Conservation (phyloP, 1,140 invertebrate species). For the Metopolophium dirhodum region DNA sequence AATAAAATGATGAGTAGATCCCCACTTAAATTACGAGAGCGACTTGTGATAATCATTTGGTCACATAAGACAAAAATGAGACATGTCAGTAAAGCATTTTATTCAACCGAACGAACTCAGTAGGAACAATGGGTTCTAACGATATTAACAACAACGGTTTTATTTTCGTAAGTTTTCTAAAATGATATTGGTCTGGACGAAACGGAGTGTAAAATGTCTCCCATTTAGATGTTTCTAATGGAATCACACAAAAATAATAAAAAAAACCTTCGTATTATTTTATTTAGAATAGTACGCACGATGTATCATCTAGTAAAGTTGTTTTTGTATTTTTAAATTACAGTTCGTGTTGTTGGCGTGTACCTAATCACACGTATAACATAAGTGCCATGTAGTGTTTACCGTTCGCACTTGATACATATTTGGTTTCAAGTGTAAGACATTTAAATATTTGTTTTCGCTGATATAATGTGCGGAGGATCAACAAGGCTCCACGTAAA, state of each 20-base stretch:
- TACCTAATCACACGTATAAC: neutral
- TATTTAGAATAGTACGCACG: neutral
- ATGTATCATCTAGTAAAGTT: neutral
- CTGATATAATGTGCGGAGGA: neutral
- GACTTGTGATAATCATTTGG: neutral
- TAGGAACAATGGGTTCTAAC: neutral
- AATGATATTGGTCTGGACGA: neutral
- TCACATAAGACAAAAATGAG: neutral
- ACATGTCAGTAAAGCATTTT: neutral
- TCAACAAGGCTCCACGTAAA: too few relatives aligned
- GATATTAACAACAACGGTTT: neutral
- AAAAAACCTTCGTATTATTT: neutral
- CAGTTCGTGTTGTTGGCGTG: neutral
- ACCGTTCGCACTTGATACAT: neutral
- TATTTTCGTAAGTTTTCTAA: neutral
- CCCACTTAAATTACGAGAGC: neutral
- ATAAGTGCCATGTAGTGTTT: neutral
- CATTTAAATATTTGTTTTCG: neutral
- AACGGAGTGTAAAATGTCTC: neutral
- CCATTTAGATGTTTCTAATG: neutral
- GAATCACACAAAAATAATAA: neutral
- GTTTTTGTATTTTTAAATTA: neutral
- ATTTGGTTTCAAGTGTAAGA: neutral
- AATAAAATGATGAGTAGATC: neutral
- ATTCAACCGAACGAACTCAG: neutral